Percentiles rank a stretch among this genome's conserved stretches.
Conservation (phyloP, 2,888 invertebrate species). For the Plebejus argus region DNA sequence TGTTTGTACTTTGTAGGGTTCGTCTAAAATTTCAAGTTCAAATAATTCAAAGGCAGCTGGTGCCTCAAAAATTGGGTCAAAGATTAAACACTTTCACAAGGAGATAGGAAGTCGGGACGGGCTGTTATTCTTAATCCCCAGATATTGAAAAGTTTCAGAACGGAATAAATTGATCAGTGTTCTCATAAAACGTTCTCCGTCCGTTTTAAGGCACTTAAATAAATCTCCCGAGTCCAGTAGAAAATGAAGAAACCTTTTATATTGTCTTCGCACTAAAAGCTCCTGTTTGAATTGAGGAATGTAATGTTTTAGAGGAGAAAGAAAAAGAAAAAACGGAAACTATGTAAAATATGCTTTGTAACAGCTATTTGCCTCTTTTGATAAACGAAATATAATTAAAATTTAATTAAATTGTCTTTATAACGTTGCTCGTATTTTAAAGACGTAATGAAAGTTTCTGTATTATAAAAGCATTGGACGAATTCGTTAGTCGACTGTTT, state of each 20-base stretch:
- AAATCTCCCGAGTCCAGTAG: neutral
- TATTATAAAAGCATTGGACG: constrained; percentile 46
- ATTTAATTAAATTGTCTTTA: constrained; percentile 33
- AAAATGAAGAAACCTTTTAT: neutral
- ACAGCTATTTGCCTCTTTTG: neutral
- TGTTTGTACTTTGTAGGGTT: neutral
- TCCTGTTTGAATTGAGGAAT: neutral
- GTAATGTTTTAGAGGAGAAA: neutral
- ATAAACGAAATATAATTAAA: neutral
- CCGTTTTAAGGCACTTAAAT: constrained; percentile 16
- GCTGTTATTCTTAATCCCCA: neutral
- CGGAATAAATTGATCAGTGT: neutral
- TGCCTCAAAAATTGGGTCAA: neutral
- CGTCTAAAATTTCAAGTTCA: neutral
- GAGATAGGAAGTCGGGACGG: neutral
- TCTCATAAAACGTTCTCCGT: neutral
- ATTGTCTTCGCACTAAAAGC: neutral
- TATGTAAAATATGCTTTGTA: neutral
- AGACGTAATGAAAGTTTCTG: constrained; percentile 44
- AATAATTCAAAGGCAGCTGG: neutral
- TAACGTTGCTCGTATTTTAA: constrained; percentile 37
- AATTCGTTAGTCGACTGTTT: constrained; percentile 51
- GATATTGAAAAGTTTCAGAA: constrained; percentile 1
- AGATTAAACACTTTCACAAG: neutral
- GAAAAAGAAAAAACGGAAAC: neutral